These are phyloP conservation scores for Nematolebias whitei DNA, from an alignment of 2,113 vertebrate genomes.

Conservation along the genomic window DNA sequence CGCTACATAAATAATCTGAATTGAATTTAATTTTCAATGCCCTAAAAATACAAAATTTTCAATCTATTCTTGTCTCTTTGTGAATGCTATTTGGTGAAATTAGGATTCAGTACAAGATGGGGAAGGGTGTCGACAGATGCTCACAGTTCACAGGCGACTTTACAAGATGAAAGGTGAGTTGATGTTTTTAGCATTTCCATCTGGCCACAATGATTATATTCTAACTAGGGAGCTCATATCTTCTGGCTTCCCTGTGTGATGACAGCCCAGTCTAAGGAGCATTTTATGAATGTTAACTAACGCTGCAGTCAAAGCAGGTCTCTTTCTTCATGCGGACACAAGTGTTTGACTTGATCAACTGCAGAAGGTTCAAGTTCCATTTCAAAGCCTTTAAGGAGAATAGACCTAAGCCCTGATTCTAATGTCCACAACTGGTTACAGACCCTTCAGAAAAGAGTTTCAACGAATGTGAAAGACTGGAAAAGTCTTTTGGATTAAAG, in stretches of 20 bases:
- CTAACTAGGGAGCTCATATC: conserved; percentile 22
- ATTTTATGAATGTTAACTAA: conserved; percentile 33
- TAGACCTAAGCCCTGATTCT: background rate
- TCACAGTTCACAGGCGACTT: conserved; percentile 26
- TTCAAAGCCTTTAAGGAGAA: conserved; percentile 8
- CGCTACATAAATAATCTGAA: no score
- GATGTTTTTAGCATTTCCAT: conserved; percentile 42
- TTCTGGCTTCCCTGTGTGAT: conserved; percentile 21
- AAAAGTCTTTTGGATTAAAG: no score
- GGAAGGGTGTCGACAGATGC: background rate
- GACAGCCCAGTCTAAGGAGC: conserved; percentile 16
- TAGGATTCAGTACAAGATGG: background rate
- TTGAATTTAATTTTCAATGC: no score
- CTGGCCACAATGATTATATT: conserved; percentile 25
- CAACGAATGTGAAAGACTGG: background rate
- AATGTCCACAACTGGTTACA: background rate
- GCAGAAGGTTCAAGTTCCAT: background rate
- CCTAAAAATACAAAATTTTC: conserved; percentile 12
- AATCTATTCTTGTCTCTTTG: background rate
- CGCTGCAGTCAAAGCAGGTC: conserved; percentile 22
- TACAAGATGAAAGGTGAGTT: conserved; percentile 28
- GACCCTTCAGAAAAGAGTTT: background rate
- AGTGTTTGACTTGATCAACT: conserved; percentile 15
- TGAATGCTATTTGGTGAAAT: conserved; percentile 1
- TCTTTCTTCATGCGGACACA: conserved; percentile 5